A percentile compares a stretch with the other conserved stretches of the same genome.
Evolutionary conservation across 2,797 vertebrate species (phyloP).

Genomic region (Tarsius wallacei): DNA sequence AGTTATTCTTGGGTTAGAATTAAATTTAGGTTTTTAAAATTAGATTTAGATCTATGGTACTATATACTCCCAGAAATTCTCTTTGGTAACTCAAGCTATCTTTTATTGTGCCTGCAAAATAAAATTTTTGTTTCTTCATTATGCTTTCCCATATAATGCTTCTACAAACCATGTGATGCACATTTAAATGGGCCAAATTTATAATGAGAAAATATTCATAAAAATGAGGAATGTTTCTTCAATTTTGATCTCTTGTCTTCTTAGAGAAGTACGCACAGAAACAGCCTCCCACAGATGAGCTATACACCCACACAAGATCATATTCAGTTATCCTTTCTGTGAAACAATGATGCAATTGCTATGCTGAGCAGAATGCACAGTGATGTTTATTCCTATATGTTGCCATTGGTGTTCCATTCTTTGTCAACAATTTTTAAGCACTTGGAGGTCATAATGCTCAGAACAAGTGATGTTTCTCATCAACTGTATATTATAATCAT

Average conservation of each 20-base stretch:
- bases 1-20: constrained; percentile 75
- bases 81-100: constrained; percentile 20
- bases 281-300: constrained; percentile 54
- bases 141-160: constrained; percentile 28
- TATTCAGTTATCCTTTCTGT: constrained; percentile 70
- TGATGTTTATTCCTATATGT: constrained; percentile 27
- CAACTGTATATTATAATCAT: constrained; percentile 33
- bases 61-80: constrained; percentile 63
- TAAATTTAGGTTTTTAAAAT: constrained; percentile 78
- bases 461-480: constrained; percentile 47
- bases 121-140: constrained; percentile 64
- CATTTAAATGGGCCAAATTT: constrained; percentile 55
- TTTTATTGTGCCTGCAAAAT: constrained; percentile 63
- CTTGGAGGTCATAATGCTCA: constrained; percentile 20
- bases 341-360: constrained; percentile 74
- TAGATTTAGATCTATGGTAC: constrained; percentile 64
- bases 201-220: constrained; percentile 51
- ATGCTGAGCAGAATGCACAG: constrained; percentile 52
- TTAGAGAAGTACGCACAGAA: constrained; percentile 75
- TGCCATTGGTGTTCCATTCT: constrained; percentile 56
- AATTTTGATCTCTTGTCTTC: constrained; percentile 73
- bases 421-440: constrained; percentile 43
- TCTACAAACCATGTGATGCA: constrained; percentile 33
- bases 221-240: not conserved
- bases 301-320: constrained; percentile 77